Evolutionary conservation across 2,888 invertebrate species (phyloP).

Genomic region (Patella caerulea): DNA sequence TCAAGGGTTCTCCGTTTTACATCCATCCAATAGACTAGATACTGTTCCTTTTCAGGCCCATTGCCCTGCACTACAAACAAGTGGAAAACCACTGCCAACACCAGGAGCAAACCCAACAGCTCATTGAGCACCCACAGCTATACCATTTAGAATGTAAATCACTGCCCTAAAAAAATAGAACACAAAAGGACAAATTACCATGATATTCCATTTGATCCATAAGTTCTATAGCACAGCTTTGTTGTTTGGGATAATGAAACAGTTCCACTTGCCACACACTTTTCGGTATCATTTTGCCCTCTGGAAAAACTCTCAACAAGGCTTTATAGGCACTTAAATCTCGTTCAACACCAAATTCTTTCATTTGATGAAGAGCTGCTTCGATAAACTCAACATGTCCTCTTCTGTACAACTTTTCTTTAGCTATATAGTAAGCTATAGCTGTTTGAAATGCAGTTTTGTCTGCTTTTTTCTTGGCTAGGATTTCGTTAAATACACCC

Average conservation of each 20-base stretch:
- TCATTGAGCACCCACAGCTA: too few species aligned
- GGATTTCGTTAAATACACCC: constrained; percentile 32
- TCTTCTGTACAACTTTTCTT: constrained; percentile 79
- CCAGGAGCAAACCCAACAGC: too few species aligned
- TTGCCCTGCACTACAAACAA: too few species aligned
- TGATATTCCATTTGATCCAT: constrained; percentile 95
- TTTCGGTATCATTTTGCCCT: constrained; percentile 81
- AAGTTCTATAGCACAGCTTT: constrained; percentile 91
- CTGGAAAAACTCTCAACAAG: constrained; percentile 90
- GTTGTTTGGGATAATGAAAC: constrained; percentile 95
- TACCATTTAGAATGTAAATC: not conserved
- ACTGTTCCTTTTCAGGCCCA: too few species aligned
- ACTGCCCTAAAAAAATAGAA: too few species aligned
- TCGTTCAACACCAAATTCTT: constrained; percentile 88
- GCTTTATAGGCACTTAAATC: constrained; percentile 82
- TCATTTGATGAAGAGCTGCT: constrained; percentile 88
- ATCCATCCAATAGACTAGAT: too few species aligned
- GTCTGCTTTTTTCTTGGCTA: constrained; percentile 41
- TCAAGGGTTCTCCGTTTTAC: too few species aligned
- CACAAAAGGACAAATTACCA: constrained; percentile 74
- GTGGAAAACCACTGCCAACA: too few species aligned
- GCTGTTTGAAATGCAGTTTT: constrained; percentile 57
- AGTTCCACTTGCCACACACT: constrained; percentile 88
- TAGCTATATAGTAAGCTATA: constrained; percentile 77
- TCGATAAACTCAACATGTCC: constrained; percentile 97